These are phyloP conservation scores for Hermetia illucens DNA, from an alignment of 1,140 invertebrate species.

Conservation along the genomic window DNA sequence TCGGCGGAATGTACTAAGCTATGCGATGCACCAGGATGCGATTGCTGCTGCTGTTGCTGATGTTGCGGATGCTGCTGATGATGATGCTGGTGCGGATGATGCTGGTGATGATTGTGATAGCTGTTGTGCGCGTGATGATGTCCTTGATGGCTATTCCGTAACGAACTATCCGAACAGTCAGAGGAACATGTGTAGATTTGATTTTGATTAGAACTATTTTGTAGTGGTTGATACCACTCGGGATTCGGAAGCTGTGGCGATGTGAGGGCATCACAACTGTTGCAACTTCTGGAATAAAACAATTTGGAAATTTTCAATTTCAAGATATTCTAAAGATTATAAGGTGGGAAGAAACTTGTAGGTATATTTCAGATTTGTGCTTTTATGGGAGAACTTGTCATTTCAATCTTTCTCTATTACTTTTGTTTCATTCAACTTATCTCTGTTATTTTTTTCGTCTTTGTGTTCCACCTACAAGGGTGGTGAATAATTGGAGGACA, in stretches of 20 bases:
- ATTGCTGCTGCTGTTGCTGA: constrained; percentile 4
- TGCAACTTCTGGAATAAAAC: constrained; percentile 15
- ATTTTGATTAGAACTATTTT: constrained; percentile 14
- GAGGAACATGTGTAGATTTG: constrained; percentile 31
- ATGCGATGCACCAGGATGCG: neutral
- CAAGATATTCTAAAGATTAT: too few species aligned
- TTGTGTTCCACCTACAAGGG: too few species aligned
- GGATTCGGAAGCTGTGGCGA: constrained; percentile 20
- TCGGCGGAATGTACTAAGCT: too few species aligned
- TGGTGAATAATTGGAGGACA: too few species aligned
- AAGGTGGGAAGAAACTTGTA: too few species aligned
- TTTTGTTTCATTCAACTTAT: too few species aligned
- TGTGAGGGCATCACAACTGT: constrained; percentile 25
- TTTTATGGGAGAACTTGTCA: too few species aligned
- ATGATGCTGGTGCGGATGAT: constrained; percentile 1
- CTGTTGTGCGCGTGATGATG: constrained; percentile 18
- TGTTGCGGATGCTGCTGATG: neutral
- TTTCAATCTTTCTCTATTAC: too few species aligned
- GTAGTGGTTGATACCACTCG: constrained; percentile 24
- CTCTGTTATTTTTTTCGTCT: too few species aligned
- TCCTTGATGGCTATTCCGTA: constrained; percentile 3
- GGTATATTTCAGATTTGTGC: too few species aligned
- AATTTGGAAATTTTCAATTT: too few species aligned
- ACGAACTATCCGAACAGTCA: constrained; percentile 27
- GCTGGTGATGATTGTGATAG: constrained; percentile 2